phyloP scores from a whole-genome alignment of 92 coral and sea anemone species.

The Zoanthus sociatus region DNA sequence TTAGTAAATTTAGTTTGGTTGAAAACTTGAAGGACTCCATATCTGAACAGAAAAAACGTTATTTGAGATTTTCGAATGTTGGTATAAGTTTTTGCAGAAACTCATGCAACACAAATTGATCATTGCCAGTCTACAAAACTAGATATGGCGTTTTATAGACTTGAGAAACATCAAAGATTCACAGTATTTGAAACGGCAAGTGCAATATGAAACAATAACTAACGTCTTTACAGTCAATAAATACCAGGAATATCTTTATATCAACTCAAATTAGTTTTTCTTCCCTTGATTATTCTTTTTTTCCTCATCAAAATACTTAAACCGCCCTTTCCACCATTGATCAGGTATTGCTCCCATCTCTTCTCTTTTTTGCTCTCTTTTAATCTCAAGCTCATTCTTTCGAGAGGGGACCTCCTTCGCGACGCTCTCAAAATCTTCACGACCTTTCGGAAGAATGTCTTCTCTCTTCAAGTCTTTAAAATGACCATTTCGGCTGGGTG shows the following conservation, averaged over 20 bases:
- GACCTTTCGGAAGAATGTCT: not conserved
- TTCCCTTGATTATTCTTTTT: not conserved
- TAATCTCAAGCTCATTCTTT: not conserved
- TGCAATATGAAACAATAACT: not conserved
- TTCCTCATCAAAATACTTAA: constrained; percentile 17
- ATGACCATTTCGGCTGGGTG: not conserved
- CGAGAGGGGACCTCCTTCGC: constrained; percentile 1
- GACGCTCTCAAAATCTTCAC: not conserved
- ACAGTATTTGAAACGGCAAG: not conserved
- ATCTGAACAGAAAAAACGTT: not conserved
- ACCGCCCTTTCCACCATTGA: constrained; percentile 46
- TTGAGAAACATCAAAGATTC: not conserved
- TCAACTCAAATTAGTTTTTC: not conserved
- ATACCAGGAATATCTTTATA: not conserved
- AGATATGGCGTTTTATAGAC: not conserved
- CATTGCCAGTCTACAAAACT: not conserved
- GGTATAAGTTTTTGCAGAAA: not conserved
- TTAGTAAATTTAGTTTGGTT: no score
- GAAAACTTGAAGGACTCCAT: not conserved
- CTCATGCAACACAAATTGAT: not conserved
- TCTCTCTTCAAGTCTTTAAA: not conserved
- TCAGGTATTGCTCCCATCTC: constrained; percentile 22
- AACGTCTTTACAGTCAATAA: not conserved
- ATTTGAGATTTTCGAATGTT: not conserved
- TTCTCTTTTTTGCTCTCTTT: constrained; percentile 15